Evolutionary conservation across 2,888 invertebrate genomes (phyloP).

Genomic region (Tineola bisselliella): DNA sequence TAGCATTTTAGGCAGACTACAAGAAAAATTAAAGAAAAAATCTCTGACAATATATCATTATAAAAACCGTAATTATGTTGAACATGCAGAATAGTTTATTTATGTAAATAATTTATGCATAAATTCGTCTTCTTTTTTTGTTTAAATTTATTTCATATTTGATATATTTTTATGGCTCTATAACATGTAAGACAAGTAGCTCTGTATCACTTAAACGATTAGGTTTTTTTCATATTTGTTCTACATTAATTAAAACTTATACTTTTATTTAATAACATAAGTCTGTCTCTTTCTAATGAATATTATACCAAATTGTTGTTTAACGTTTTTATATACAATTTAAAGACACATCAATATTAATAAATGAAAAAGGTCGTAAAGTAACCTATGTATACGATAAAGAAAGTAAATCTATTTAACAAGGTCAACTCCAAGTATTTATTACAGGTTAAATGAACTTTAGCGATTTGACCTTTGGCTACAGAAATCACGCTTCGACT

Average conservation of each 20-base stretch:
- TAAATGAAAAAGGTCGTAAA: no score
- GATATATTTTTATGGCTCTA: background rate
- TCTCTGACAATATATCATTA: background rate
- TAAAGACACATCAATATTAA: no score
- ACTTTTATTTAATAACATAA: no score
- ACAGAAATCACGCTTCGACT: background rate
- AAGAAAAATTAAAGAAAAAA: background rate
- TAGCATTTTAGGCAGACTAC: background rate
- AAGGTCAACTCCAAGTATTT: background rate
- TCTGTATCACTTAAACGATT: background rate
- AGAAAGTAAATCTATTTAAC: background rate
- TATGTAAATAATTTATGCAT: background rate
- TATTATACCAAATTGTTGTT: no score
- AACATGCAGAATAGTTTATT: background rate
- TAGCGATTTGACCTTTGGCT: background rate
- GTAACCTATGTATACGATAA: no score
- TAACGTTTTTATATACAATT: no score
- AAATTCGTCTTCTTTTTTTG: background rate
- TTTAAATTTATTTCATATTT: background rate
- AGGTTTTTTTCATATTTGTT: background rate
- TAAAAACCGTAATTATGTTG: background rate
- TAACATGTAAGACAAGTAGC: background rate
- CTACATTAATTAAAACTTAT: no score
- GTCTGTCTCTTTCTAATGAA: no score
- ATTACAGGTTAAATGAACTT: constrained; percentile 1